Percentiles rank a stretch among this genome's conserved stretches.
phyloP scores from a whole-genome alignment of 2,888 invertebrate genomes.

The Hirudinaria manillensis region DNA sequence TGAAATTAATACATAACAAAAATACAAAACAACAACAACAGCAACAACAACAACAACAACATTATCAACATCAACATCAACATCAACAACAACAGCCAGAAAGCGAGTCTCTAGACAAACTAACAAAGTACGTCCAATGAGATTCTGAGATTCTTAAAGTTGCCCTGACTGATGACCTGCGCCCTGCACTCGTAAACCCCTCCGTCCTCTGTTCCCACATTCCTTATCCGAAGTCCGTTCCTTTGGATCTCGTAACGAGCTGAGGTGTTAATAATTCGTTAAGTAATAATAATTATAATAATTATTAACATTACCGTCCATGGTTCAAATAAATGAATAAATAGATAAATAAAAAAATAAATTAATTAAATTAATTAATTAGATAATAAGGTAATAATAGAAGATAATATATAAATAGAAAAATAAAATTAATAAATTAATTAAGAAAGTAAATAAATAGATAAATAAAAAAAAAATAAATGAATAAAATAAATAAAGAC shows the following conservation, averaged over 20 bases:
- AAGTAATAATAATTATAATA: neutral
- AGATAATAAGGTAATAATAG: no score
- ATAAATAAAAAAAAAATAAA: neutral
- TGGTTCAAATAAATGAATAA: no score
- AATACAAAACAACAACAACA: neutral
- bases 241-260: conserved; percentile 12
- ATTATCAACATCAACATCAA: neutral
- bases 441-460: neutral
- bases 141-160: conserved; percentile 25
- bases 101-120: neutral
- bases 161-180: conserved; percentile 27
- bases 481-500: neutral
- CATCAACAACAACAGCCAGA: neutral
- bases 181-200: conserved; percentile 33
- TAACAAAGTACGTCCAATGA: conserved; percentile 25
- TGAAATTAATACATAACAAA: no score
- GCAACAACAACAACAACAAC: neutral
- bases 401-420: no score
- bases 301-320: no score
- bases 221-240: conserved; percentile 18
- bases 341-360: no score
- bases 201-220: conserved; percentile 11
- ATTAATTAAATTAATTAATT: no score
- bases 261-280: neutral
- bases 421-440: no score